These are phyloP conservation scores for Xiphophorus hellerii DNA, from an alignment of 2,113 vertebrate species.

Conservation along the genomic window DNA sequence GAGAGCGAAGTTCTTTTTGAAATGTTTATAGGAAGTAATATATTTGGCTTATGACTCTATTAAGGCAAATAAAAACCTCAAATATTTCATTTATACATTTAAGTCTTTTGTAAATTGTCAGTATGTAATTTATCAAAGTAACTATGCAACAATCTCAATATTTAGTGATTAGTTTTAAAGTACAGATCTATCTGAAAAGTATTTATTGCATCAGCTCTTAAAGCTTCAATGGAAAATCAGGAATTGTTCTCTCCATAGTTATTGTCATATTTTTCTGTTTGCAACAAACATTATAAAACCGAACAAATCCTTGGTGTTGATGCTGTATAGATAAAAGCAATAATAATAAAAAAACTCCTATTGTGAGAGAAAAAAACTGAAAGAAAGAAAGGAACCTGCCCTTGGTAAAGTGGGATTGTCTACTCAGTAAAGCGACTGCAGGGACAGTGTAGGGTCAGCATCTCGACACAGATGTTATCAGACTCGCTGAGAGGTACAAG, in stretches of 20 bases:
- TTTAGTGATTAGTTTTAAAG: background rate
- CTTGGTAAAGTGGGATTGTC: conserved; percentile 27
- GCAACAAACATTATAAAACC: background rate
- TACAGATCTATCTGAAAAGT: background rate
- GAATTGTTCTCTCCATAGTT: background rate
- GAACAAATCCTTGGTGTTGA: background rate
- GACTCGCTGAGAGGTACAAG: conserved; percentile 63
- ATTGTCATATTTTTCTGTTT: background rate
- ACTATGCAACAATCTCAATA: too few relatives aligned
- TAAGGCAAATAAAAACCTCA: too few relatives aligned
- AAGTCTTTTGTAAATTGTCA: too few relatives aligned
- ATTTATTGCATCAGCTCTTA: background rate
- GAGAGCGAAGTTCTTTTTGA: background rate
- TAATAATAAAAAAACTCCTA: background rate
- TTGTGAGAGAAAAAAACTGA: background rate
- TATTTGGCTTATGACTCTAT: too few relatives aligned
- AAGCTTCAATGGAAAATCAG: background rate
- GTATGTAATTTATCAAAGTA: background rate
- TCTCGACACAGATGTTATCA: conserved; percentile 67
- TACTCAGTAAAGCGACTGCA: conserved; percentile 43
- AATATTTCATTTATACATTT: too few relatives aligned
- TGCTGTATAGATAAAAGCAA: background rate
- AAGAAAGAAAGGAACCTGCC: background rate
- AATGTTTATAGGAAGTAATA: too few relatives aligned
- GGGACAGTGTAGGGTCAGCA: conserved; percentile 56